These are phyloP conservation scores for Cheilosia scutellata DNA, from an alignment of 2,888 invertebrate genomes.

Conservation along the genomic window DNA sequence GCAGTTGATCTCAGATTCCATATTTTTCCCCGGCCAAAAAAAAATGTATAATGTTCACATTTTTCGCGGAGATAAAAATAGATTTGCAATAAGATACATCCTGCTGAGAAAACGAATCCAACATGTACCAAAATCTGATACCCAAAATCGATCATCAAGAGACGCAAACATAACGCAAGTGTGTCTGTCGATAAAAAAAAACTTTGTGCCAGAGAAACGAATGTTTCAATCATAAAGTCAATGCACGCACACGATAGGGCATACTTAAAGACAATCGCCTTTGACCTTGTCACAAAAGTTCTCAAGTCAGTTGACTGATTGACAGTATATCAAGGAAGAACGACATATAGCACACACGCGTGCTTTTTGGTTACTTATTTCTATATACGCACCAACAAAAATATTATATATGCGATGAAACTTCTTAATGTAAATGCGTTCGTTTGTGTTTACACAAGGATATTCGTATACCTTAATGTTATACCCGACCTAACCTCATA, in stretches of 20 bases:
- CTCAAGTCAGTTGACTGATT: constrained; percentile 43
- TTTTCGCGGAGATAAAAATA: too few relatives aligned
- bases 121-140: neutral
- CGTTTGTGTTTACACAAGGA: constrained; percentile 12
- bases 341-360: neutral
- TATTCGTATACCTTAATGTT: constrained; percentile 20
- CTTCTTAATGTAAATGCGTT: neutral
- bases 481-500: constrained; percentile 51
- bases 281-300: constrained; percentile 66
- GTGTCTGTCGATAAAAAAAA: constrained; percentile 3
- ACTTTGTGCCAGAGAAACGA: constrained; percentile 10
- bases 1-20: too few relatives aligned
- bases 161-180: neutral
- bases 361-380: neutral
- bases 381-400: neutral
- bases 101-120: neutral
- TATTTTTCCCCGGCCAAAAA: too few relatives aligned
- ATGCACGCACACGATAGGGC: constrained; percentile 31
- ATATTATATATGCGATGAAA: neutral
- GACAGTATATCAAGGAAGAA: constrained; percentile 40
- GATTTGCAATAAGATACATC: neutral
- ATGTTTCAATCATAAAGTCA: constrained; percentile 55
- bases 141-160: constrained; percentile 19
- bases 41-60: too few relatives aligned
- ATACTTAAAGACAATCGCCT: constrained; percentile 55